These are phyloP conservation scores for Nansenia antarctica DNA, from an alignment of 2,113 vertebrate genomes.

Conservation along the genomic window DNA sequence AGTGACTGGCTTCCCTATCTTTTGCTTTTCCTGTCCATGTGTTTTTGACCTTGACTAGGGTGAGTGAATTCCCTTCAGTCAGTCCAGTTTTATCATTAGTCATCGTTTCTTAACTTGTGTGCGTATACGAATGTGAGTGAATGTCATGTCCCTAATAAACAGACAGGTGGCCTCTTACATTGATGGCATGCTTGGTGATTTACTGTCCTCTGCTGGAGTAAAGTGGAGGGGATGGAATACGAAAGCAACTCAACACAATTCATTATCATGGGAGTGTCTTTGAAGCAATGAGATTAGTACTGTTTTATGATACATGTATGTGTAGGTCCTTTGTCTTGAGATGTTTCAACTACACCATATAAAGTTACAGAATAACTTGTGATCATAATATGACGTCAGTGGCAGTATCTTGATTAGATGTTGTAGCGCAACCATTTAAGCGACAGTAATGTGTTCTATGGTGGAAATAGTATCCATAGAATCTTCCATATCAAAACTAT, in stretches of 20 bases:
- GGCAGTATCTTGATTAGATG: too few relatives aligned
- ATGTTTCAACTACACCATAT: too few relatives aligned
- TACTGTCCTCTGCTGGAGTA: slow-evolving; percentile 8
- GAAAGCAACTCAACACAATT: background rate
- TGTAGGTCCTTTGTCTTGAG: too few relatives aligned
- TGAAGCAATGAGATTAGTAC: background rate
- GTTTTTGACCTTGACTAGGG: background rate
- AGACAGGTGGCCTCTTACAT: background rate
- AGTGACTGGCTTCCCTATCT: too few relatives aligned
- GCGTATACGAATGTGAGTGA: background rate
- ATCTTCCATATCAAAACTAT: too few relatives aligned
- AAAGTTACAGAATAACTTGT: too few relatives aligned
- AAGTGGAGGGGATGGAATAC: background rate
- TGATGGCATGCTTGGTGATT: background rate
- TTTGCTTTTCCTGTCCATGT: too few relatives aligned
- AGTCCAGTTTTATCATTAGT: background rate
- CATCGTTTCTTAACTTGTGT: background rate
- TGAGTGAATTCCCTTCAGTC: background rate
- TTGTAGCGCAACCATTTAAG: too few relatives aligned
- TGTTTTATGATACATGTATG: background rate
- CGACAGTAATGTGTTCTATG: too few relatives aligned
- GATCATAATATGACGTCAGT: too few relatives aligned
- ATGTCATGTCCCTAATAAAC: background rate
- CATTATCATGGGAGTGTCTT: background rate
- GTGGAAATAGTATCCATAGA: too few relatives aligned